These are phyloP conservation scores for Gasterosteus aculeatus DNA, from an alignment of 2,113 vertebrate species.

Conservation along the genomic window DNA sequence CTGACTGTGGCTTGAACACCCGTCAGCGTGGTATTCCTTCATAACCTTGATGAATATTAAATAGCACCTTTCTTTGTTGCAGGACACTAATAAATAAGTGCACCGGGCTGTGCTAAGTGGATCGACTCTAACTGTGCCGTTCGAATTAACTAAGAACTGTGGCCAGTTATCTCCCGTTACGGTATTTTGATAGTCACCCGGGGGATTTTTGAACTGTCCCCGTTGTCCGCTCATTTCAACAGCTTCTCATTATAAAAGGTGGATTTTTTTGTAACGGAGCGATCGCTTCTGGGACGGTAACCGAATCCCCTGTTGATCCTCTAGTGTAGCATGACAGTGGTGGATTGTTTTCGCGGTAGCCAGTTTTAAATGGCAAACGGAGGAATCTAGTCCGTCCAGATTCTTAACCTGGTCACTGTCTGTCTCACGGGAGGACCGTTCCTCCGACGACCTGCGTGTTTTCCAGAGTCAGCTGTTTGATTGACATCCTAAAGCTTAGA, in stretches of 20 bases:
- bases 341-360: conserved; percentile 36
- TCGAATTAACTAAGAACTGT: conserved; percentile 36
- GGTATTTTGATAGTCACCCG: conserved; percentile 34
- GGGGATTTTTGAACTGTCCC: conserved; percentile 32
- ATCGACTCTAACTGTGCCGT: conserved; percentile 27
- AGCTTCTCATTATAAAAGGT: conserved; percentile 68
- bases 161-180: conserved; percentile 34
- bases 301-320: conserved; percentile 55
- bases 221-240: conserved; percentile 66
- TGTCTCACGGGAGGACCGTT: not conserved
- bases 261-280: conserved; percentile 52
- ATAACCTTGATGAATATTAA: conserved; percentile 48
- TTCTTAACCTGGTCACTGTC: conserved; percentile 28
- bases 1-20: not conserved
- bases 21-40: conserved; percentile 19
- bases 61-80: conserved; percentile 46
- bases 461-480: not conserved
- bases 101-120: conserved; percentile 38
- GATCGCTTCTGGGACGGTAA: conserved; percentile 54
- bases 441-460: not conserved
- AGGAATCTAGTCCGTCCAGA: conserved; percentile 53
- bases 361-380: not conserved
- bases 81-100: conserved; percentile 42
- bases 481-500: conserved; percentile 3
- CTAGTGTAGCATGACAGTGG: conserved; percentile 10